A percentile compares a stretch with the other conserved stretches of the same genome.
phyloP scores from a whole-genome alignment of 2,888 invertebrate genomes.

The Dendrolimus pini region DNA sequence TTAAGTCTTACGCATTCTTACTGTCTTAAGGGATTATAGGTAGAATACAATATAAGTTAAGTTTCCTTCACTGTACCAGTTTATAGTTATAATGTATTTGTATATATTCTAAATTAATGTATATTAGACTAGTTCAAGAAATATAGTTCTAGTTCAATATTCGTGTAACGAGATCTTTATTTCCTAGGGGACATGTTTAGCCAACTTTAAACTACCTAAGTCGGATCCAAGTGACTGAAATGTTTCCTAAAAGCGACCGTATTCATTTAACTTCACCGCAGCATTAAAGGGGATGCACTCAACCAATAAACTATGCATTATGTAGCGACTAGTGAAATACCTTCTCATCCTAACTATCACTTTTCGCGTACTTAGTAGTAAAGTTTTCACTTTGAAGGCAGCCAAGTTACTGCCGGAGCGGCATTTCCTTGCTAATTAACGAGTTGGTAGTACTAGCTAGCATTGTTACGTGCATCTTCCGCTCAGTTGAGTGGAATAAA shows the following conservation, averaged over 20 bases:
- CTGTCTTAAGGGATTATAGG: too few relatives aligned
- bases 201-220: conserved; percentile 9
- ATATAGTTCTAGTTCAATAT: too few relatives aligned
- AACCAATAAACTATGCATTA: conserved; percentile 10
- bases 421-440: conserved; percentile 53
- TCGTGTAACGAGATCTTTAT: background rate
- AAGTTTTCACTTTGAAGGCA: conserved; percentile 36
- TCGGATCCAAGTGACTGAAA: background rate
- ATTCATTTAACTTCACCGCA: background rate
- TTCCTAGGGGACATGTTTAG: background rate
- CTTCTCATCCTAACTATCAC: conserved; percentile 28
- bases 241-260: background rate
- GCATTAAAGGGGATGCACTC: conserved; percentile 1
- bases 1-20: too few relatives aligned
- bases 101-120: too few relatives aligned
- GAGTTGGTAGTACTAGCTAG: conserved; percentile 25
- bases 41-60: too few relatives aligned
- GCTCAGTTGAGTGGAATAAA: conserved; percentile 30
- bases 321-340: conserved; percentile 7
- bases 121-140: too few relatives aligned
- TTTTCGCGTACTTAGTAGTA: conserved; percentile 41
- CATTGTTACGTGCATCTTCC: conserved; percentile 41
- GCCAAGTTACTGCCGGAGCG: conserved; percentile 32
- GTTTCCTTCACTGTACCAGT: too few relatives aligned
- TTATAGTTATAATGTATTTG: too few relatives aligned